phyloP scores from a whole-genome alignment of 2,888 invertebrate species.

The Geotrupes spiniger region DNA sequence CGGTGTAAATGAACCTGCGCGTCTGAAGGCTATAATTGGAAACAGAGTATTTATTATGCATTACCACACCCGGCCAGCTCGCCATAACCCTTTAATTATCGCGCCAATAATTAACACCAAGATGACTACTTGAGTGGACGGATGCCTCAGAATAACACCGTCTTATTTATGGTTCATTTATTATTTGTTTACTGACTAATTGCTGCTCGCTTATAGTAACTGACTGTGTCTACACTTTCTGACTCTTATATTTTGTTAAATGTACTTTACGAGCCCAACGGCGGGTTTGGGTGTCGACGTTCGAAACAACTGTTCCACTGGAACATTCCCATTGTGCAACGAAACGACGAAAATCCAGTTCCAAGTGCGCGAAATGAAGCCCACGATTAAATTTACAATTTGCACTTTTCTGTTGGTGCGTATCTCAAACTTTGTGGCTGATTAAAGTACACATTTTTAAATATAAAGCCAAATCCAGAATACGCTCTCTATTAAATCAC shows the following conservation, averaged over 20 bases:
- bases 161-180: conserved; percentile 47
- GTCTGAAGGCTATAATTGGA: conserved; percentile 47
- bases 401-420: too few species aligned
- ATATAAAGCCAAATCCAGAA: too few species aligned
- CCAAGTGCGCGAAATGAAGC: too few species aligned
- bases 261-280: conserved; percentile 35
- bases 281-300: conserved; percentile 15
- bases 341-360: too few species aligned
- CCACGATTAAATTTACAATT: too few species aligned
- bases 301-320: conserved; percentile 6
- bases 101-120: conserved; percentile 35
- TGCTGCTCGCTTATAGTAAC: conserved; percentile 37
- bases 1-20: conserved; percentile 45
- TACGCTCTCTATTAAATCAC: too few species aligned
- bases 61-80: conserved; percentile 40
- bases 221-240: conserved; percentile 29
- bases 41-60: conserved; percentile 48
- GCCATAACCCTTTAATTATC: conserved; percentile 34
- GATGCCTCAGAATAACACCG: conserved; percentile 34
- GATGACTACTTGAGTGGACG: conserved; percentile 32
- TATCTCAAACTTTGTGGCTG: too few species aligned
- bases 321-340: too few species aligned
- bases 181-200: conserved; percentile 49
- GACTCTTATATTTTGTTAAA: conserved; percentile 30
- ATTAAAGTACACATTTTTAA: too few species aligned